phyloP scores from a whole-genome alignment of 2,797 vertebrate species.

The Helostoma temminkii region DNA sequence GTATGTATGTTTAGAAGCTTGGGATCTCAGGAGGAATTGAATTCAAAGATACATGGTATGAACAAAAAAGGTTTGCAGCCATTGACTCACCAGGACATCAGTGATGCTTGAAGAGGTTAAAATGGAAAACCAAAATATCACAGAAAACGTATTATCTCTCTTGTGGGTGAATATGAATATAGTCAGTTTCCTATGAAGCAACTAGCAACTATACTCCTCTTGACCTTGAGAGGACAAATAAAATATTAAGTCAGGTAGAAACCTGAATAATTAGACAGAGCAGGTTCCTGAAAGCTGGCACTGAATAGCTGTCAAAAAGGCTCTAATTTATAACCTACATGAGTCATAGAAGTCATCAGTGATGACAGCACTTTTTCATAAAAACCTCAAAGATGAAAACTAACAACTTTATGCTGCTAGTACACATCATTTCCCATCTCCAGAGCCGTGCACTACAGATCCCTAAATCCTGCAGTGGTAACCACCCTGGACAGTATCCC shows the following conservation, averaged over 20 bases:
- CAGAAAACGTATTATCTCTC: not conserved
- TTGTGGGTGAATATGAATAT: not conserved
- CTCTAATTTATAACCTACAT: not conserved
- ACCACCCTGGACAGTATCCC: not conserved
- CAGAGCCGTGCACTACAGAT: not conserved
- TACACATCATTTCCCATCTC: not conserved
- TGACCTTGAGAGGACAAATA: slow-evolving; percentile 9
- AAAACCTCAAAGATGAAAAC: not conserved
- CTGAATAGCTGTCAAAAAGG: not conserved
- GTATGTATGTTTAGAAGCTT: too few species aligned
- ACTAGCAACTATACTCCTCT: not conserved
- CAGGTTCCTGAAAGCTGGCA: not conserved
- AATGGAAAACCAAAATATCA: not conserved
- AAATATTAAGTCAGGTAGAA: slow-evolving; percentile 26
- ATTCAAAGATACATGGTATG: too few species aligned
- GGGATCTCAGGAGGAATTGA: too few species aligned
- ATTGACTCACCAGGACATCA: too few species aligned
- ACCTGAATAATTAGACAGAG: slow-evolving; percentile 14
- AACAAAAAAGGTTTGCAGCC: too few species aligned
- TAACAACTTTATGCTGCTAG: not conserved
- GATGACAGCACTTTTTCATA: not conserved
- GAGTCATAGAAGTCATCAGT: slow-evolving; percentile 4
- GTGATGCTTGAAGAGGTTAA: too few species aligned
- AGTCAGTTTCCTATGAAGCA: not conserved
- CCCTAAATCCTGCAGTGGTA: not conserved